These are phyloP conservation scores for Chiloscyllium plagiosum DNA, from an alignment of 2,113 vertebrate species.

Conservation along the genomic window DNA sequence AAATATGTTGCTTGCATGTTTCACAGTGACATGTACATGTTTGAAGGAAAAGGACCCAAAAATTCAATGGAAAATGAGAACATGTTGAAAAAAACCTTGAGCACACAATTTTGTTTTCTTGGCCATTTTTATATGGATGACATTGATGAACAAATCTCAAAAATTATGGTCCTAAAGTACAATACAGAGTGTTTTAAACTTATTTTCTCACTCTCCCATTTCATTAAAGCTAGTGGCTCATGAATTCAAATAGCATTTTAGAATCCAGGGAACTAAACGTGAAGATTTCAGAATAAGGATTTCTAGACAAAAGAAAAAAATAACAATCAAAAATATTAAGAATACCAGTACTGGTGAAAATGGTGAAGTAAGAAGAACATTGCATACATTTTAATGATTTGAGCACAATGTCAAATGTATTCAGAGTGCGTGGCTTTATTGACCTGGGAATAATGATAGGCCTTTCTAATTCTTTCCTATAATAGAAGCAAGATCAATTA, in stretches of 20 bases:
- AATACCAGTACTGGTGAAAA: neutral
- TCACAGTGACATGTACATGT: neutral
- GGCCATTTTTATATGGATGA: neutral
- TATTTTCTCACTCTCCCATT: neutral
- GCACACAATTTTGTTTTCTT: neutral
- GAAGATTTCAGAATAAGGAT: neutral
- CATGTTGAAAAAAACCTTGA: neutral
- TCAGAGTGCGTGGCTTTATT: neutral
- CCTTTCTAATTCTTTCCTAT: neutral
- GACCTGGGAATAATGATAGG: neutral
- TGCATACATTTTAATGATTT: too few relatives aligned
- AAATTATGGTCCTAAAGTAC: neutral
- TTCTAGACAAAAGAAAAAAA: neutral
- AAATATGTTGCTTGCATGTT: neutral
- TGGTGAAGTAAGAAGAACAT: neutral
- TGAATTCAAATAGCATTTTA: neutral
- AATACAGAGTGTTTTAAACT: neutral
- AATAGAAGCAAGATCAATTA: neutral
- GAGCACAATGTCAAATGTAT: neutral
- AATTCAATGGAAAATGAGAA: neutral
- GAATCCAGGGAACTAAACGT: neutral
- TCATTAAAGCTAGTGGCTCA: neutral
- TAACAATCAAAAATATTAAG: neutral
- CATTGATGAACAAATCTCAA: neutral
- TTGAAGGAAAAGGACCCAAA: neutral